Base-by-base conservation (phyloP, 2,888 invertebrate species). In the Pandemis heparana region DNA sequence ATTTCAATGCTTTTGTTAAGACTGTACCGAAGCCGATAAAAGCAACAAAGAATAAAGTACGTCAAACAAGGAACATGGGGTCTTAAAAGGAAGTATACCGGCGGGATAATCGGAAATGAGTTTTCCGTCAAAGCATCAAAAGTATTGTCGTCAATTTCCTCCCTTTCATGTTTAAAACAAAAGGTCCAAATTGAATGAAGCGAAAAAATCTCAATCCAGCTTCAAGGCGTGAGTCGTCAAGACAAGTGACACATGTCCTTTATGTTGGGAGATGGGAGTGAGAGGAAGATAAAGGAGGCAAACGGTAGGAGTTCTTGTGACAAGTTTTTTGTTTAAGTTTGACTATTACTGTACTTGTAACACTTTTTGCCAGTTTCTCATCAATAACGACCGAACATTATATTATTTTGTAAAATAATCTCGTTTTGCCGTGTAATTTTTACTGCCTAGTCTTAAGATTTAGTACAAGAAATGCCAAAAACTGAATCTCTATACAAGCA, bases 81-180 rank as follows among this genome's bases (percentile, higher is more conserved):
- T n/a, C 23, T 56, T 59, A 48, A 43, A 62, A 71, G 51, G 51
- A 71, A 66, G 23, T 48, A 41, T 71, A 51, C 65, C 60, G 51
- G 56, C 56, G 56, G 38, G 48, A 60, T 71, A 46, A 46, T 59
- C 48, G 62, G 46, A 70, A 74, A 70, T 74, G 70, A 70, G 53
- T 74, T 74, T 65, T 61, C 70, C 65, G 61, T 61, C 51, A 63
- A 66, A 65, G 63, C 61, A 41, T 59, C 67, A 60, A 66, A 46
- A 59, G 41, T 60, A 48, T 67, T 63, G 39, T 18, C 56, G 71
- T 48, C 53, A 60, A 64, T 53, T 64, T 56, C 32, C 46, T 62
- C 32, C 48, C 65, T 75, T 75, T 71, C 64, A 72, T 71, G 69
- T 69, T 68, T 75, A 69, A 66, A 75, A 71, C 71, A 71, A 75